These are phyloP conservation scores for Erpobdella octoculata DNA, from an alignment of 2,888 invertebrate species.

Conservation along the genomic window DNA sequence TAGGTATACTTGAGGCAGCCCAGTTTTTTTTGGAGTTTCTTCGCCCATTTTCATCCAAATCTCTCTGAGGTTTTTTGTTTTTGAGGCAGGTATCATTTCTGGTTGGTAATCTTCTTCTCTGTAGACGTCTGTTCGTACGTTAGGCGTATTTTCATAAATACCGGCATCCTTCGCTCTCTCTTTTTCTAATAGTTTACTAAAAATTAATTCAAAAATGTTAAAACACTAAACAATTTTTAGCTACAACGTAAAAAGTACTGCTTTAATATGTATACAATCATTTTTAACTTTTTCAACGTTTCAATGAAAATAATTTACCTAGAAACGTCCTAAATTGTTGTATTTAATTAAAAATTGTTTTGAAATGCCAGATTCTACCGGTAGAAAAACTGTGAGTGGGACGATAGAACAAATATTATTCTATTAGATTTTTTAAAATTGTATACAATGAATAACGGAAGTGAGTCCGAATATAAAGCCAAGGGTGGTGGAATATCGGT, in stretches of 20 bases:
- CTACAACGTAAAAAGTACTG: too few species aligned
- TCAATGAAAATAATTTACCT: not conserved
- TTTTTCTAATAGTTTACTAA: constrained; percentile 28
- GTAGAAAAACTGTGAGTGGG: too few species aligned
- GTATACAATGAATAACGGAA: too few species aligned
- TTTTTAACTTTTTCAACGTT: not conserved
- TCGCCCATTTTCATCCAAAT: constrained; percentile 25
- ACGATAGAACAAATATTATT: too few species aligned
- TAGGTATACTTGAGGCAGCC: not conserved
- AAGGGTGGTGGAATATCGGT: too few species aligned
- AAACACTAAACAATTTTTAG: not conserved
- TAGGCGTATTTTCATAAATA: constrained; percentile 37
- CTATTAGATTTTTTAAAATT: too few species aligned
- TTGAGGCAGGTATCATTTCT: constrained; percentile 26
- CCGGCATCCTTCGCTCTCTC: constrained; percentile 35
- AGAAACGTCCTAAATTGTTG: too few species aligned
- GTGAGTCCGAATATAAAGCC: too few species aligned
- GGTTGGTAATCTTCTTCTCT: constrained; percentile 32
- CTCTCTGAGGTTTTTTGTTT: constrained; percentile 24
- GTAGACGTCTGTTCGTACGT: constrained; percentile 32
- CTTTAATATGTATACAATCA: too few species aligned
- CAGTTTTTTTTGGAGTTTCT: not conserved
- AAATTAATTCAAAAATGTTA: not conserved
- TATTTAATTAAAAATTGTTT: too few species aligned
- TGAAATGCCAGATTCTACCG: too few species aligned